Percentiles rank a stretch among this genome's conserved stretches.
phyloP scores from a whole-genome alignment of 2,888 invertebrate genomes.

The Leptopterna dolabrata region DNA sequence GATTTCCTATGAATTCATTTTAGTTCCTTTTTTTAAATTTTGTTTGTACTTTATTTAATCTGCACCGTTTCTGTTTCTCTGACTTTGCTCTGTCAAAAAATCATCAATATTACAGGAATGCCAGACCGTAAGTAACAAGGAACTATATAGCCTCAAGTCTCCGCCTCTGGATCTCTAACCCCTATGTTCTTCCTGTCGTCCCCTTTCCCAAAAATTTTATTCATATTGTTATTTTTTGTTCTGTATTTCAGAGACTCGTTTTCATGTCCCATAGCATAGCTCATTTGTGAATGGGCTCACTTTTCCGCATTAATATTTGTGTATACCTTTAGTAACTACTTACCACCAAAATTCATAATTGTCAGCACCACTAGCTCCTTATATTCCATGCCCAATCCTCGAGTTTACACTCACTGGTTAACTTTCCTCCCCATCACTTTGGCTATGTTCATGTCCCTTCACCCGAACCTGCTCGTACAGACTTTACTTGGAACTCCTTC shows the following conservation, averaged over 20 bases:
- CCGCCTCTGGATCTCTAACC: slow-evolving; percentile 18
- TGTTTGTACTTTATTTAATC: slow-evolving; percentile 43
- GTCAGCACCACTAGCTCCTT: not conserved
- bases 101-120: slow-evolving; percentile 48
- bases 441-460: no score
- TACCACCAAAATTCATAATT: not conserved
- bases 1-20: not conserved
- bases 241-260: slow-evolving; percentile 37
- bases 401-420: not conserved
- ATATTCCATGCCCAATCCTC: not conserved
- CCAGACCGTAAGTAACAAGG: slow-evolving; percentile 48
- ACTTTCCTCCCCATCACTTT: no score
- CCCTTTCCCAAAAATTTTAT: not conserved
- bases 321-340: not conserved
- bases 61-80: slow-evolving; percentile 48
- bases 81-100: slow-evolving; percentile 47
- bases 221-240: slow-evolving; percentile 27
- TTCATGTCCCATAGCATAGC: slow-evolving; percentile 57
- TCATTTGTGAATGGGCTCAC: slow-evolving; percentile 58
- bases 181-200: not conserved
- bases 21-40: not conserved
- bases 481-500: not conserved
- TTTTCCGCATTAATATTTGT: not conserved
- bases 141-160: slow-evolving; percentile 19
- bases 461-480: not conserved